phyloP scores from a whole-genome alignment of 2,113 vertebrate species.

The Daubentonia madagascariensis region DNA sequence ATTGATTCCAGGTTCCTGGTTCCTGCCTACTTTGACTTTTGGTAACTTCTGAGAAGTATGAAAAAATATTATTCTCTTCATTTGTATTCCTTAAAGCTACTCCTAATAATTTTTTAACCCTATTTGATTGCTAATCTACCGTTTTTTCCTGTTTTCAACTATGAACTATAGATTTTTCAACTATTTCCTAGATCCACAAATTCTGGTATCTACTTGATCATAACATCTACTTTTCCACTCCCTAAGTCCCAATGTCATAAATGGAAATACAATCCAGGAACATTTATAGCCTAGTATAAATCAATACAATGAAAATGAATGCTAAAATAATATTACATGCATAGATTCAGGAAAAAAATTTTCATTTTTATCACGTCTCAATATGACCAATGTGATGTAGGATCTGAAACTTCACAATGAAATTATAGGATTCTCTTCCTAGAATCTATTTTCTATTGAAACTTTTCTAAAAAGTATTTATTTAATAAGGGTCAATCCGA shows the following conservation, averaged over 20 bases:
- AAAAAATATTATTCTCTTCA: neutral
- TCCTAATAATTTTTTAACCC: neutral
- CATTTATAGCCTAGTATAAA: neutral
- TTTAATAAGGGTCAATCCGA: neutral
- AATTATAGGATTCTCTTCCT: neutral
- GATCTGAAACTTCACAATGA: neutral
- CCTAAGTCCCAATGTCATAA: neutral
- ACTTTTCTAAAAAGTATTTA: neutral
- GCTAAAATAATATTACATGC: accelerated
- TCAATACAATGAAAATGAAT: neutral
- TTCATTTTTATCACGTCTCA: neutral
- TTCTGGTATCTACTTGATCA: neutral
- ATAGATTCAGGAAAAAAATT: neutral
- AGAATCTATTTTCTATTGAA: neutral
- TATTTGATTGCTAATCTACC: neutral
- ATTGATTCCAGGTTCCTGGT: neutral
- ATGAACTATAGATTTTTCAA: neutral
- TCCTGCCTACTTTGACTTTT: neutral
- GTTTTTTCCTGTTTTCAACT: neutral
- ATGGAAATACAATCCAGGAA: neutral
- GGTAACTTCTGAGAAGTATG: neutral
- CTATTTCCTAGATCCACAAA: neutral
- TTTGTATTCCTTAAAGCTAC: neutral
- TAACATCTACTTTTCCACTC: neutral
- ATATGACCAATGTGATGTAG: neutral